Evolutionary conservation across 2,888 invertebrate species (phyloP).

Genomic region (Lochmaea capreae): DNA sequence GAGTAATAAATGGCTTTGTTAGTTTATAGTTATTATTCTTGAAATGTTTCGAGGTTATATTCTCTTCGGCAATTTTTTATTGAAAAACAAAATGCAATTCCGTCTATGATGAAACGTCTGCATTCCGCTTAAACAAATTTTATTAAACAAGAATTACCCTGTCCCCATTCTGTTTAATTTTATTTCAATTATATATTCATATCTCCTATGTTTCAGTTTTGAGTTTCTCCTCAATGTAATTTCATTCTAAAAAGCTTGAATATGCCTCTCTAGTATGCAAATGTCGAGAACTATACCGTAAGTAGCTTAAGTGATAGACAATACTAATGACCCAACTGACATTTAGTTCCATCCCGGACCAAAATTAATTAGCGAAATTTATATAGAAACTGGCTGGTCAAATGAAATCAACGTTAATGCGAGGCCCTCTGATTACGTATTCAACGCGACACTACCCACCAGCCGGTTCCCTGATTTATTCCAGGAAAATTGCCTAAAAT

Average conservation of each 20-base stretch:
- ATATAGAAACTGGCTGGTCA: slow-evolving; percentile 55
- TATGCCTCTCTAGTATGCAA: neutral
- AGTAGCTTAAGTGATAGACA: slow-evolving; percentile 13
- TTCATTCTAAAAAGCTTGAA: neutral
- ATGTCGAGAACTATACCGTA: slow-evolving; percentile 5
- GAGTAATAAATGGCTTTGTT: too few species aligned
- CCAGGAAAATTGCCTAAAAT: slow-evolving; percentile 31
- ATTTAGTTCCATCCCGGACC: slow-evolving; percentile 19
- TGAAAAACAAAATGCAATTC: too few species aligned
- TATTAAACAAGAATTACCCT: too few species aligned
- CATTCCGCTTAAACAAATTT: too few species aligned
- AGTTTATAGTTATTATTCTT: too few species aligned
- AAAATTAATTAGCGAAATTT: slow-evolving; percentile 63
- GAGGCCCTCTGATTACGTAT: slow-evolving; percentile 58
- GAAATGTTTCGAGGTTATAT: too few species aligned
- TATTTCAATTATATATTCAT: too few species aligned
- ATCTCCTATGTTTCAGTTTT: neutral
- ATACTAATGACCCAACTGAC: slow-evolving; percentile 22
- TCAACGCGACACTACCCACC: slow-evolving; percentile 52
- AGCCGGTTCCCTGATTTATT: slow-evolving; percentile 57
- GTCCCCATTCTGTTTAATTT: too few species aligned
- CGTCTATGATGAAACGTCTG: too few species aligned
- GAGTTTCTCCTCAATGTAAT: neutral
- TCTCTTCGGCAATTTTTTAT: too few species aligned
- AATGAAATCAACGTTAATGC: slow-evolving; percentile 59